Conservation (phyloP, 2,888 invertebrate genomes). For the Tuta absoluta region DNA sequence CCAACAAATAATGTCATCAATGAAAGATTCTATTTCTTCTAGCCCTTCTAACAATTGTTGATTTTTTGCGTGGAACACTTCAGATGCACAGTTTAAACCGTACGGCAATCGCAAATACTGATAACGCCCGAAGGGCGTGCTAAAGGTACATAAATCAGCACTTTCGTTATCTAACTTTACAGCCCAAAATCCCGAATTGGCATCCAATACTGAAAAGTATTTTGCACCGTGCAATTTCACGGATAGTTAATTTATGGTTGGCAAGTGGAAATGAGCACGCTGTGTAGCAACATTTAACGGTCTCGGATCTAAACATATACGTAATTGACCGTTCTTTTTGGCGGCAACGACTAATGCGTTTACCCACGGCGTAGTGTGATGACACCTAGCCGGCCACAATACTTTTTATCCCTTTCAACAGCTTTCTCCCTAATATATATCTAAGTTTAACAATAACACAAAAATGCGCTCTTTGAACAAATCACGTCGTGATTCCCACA, state of each 20-base stretch:
- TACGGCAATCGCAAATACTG: slow-evolving; percentile 34
- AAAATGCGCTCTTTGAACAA: too few relatives aligned
- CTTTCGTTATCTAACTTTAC: slow-evolving; percentile 24
- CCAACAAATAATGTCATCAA: slow-evolving; percentile 31
- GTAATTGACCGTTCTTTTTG: slow-evolving; percentile 25
- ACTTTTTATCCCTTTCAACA: too few relatives aligned
- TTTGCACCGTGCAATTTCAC: slow-evolving; percentile 23
- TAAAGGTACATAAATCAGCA: slow-evolving; percentile 32
- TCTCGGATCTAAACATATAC: slow-evolving; percentile 31
- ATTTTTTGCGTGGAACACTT: slow-evolving; percentile 34
- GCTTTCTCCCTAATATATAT: too few relatives aligned
- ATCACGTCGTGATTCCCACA: too few relatives aligned
- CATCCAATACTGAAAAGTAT: slow-evolving; percentile 29
- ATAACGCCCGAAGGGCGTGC: slow-evolving; percentile 32
- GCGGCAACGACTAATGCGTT: not conserved
- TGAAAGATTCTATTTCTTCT: slow-evolving; percentile 29
- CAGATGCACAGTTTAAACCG: slow-evolving; percentile 34
- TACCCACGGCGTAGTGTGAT: not conserved
- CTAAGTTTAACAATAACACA: too few relatives aligned
- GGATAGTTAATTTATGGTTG: slow-evolving; percentile 28
- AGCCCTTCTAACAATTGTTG: slow-evolving; percentile 28
- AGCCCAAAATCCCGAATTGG: slow-evolving; percentile 33
- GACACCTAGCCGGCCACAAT: too few relatives aligned
- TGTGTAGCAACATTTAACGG: slow-evolving; percentile 27
- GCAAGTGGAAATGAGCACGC: slow-evolving; percentile 26